phyloP scores from a whole-genome alignment of 2,113 vertebrate species.

The Nibea coibor region DNA sequence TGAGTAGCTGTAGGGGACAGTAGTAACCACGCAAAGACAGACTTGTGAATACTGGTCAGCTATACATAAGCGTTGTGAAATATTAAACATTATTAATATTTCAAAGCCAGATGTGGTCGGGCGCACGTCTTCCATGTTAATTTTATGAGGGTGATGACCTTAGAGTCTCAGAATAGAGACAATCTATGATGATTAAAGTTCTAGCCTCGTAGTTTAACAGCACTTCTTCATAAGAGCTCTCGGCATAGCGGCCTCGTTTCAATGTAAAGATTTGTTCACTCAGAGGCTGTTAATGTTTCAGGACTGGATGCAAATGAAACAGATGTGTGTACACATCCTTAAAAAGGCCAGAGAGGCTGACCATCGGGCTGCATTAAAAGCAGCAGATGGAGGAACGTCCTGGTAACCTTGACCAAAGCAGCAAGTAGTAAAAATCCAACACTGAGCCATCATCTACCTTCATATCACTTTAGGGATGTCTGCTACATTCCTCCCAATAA shows the following conservation, averaged over 20 bases:
- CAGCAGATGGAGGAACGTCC: constrained; percentile 45
- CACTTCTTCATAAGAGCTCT: neutral
- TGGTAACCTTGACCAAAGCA: constrained; percentile 43
- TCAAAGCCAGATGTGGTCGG: constrained; percentile 10
- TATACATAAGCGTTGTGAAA: constrained; percentile 32
- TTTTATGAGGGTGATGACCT: constrained; percentile 19
- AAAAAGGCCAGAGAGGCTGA: constrained; percentile 5
- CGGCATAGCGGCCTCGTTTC: constrained; percentile 2
- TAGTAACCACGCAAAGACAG: constrained; percentile 13
- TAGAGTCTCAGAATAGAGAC: constrained; percentile 3
- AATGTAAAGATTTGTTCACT: neutral
- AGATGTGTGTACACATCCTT: constrained; percentile 17
- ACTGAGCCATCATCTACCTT: constrained; percentile 32
- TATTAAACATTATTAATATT: constrained; percentile 50
- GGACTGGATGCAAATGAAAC: constrained; percentile 36
- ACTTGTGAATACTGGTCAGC: constrained; percentile 23
- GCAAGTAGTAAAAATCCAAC: constrained; percentile 24
- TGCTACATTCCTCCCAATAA: constrained; percentile 19
- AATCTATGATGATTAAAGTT: constrained; percentile 19
- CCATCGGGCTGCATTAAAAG: neutral
- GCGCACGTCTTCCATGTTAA: constrained; percentile 16
- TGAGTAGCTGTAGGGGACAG: neutral
- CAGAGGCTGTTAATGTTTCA: neutral
- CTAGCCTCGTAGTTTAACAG: neutral
- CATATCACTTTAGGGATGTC: constrained; percentile 4